Evolutionary conservation across 2,797 vertebrate species (phyloP).

Genomic region (Hozukius guyotensis): DNA sequence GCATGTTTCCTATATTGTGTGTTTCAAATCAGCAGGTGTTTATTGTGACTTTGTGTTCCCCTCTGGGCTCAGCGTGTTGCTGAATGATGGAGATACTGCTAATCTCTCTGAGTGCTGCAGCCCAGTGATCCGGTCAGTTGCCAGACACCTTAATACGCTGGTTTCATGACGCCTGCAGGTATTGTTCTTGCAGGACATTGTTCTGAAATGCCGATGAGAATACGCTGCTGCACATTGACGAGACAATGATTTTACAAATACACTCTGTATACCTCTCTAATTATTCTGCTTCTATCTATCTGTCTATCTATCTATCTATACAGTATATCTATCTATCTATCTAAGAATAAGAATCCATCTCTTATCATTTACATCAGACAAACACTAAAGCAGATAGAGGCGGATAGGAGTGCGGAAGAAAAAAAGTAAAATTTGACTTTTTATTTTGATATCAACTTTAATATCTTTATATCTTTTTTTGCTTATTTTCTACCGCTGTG

Average conservation of each 20-base stretch:
- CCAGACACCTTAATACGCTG: background rate
- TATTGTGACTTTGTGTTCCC: conserved; percentile 8
- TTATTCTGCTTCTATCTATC: too few species aligned
- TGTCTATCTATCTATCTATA: too few species aligned
- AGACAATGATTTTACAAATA: too few species aligned
- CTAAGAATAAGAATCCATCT: background rate
- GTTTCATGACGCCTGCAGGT: background rate
- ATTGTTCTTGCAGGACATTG: background rate
- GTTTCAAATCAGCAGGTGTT: conserved; percentile 10
- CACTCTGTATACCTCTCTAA: too few species aligned
- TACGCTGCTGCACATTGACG: background rate
- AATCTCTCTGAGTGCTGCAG: background rate
- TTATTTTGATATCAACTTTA: background rate
- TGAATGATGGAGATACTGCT: background rate
- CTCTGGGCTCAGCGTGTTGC: background rate
- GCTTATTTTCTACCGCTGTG: background rate
- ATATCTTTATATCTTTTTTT: background rate
- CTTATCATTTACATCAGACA: background rate
- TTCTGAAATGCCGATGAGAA: background rate
- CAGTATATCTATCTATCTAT: background rate
- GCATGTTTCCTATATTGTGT: background rate
- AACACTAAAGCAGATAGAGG: background rate
- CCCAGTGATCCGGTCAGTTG: background rate
- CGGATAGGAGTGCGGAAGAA: background rate
- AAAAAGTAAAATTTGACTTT: background rate